phyloP scores from a whole-genome alignment of 2,797 vertebrate genomes.

The Tiaroga cobitis region DNA sequence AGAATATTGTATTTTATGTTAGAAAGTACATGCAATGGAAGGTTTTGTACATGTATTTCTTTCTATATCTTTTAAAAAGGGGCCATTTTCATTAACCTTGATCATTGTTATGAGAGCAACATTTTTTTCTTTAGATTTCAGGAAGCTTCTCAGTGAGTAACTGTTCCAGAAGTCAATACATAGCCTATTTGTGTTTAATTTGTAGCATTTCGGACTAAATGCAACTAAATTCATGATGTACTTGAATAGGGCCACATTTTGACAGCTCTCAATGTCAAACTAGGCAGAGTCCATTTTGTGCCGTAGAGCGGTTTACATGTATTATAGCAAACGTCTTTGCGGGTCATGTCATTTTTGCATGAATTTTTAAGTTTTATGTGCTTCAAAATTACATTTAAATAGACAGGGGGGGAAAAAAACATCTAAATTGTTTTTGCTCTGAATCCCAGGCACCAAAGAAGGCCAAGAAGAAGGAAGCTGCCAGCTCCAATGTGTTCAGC shows the following conservation, averaged over 20 bases:
- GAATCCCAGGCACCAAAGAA: constrained; percentile 82
- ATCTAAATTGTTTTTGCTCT: background rate
- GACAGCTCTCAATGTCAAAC: background rate
- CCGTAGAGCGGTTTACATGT: background rate
- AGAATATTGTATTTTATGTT: background rate
- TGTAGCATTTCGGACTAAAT: background rate
- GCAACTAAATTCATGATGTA: background rate
- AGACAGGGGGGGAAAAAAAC: background rate
- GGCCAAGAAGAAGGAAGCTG: constrained; percentile 84
- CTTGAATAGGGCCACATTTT: background rate
- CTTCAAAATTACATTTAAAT: background rate
- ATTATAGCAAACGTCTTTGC: background rate
- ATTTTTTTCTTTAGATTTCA: background rate
- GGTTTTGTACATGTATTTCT: background rate
- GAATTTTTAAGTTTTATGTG: background rate
- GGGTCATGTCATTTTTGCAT: background rate
- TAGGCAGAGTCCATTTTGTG: background rate
- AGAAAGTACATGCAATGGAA: background rate
- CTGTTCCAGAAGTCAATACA: background rate
- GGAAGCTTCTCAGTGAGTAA: background rate
- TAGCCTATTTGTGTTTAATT: background rate
- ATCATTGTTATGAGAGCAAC: background rate
- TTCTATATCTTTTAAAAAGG: background rate
- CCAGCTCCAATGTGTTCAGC: constrained; percentile 87
- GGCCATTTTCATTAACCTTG: background rate